Percentiles rank a stretch among this genome's conserved stretches.
Evolutionary conservation across 1,140 invertebrate genomes (phyloP).

Genomic region (Artemia franciscana): DNA sequence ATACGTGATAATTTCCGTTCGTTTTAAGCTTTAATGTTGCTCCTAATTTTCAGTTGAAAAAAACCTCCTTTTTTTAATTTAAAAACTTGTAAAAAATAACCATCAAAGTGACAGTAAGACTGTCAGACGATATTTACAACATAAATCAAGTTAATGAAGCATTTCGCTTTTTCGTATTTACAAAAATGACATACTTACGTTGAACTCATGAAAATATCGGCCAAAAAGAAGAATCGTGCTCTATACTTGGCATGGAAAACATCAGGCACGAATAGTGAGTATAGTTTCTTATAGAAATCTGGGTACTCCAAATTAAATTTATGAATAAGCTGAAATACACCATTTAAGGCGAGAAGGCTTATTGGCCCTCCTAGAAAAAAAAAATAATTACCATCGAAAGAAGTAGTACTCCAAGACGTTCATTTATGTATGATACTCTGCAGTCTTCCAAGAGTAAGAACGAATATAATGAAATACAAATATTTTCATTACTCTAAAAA

Average conservation of each 20-base stretch:
- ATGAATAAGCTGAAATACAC: slow-evolving; percentile 68
- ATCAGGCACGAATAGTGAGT: slow-evolving; percentile 67
- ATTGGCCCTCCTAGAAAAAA: slow-evolving; percentile 45
- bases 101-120: background rate
- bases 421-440: no score
- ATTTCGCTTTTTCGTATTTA: background rate
- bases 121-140: background rate
- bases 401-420: no score
- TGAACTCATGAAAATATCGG: slow-evolving; percentile 73
- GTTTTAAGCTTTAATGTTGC: no score
- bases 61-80: no score
- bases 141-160: background rate
- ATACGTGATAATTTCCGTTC: no score
- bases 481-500: no score
- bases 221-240: slow-evolving; percentile 55
- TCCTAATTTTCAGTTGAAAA: no score
- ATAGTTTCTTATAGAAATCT: slow-evolving; percentile 79
- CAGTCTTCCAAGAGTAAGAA: no score
- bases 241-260: slow-evolving; percentile 78
- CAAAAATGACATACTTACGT: slow-evolving; percentile 36
- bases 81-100: slow-evolving; percentile 4
- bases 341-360: slow-evolving; percentile 71
- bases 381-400: no score
- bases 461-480: no score
- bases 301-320: slow-evolving; percentile 86